Conservation (phyloP, 1,140 invertebrate species). For the Drusus annulatus region DNA sequence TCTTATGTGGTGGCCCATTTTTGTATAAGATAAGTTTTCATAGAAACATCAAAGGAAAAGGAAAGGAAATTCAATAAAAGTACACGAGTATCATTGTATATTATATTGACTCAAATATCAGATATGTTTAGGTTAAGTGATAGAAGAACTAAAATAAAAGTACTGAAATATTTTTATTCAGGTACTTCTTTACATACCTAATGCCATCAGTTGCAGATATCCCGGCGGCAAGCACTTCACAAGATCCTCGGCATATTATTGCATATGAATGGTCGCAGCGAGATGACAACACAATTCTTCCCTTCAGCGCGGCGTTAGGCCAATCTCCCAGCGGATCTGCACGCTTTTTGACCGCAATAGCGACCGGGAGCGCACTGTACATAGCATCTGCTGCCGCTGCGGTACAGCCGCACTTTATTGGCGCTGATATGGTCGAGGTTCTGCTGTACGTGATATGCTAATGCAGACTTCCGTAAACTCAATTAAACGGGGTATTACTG, state of each 20-base stretch:
- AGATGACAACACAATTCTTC: constrained; percentile 41
- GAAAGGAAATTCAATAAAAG: too few relatives aligned
- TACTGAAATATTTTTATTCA: too few relatives aligned
- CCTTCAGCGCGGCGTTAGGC: neutral
- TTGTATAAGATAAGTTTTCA: too few relatives aligned
- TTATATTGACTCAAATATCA: too few relatives aligned
- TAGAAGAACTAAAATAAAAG: too few relatives aligned
- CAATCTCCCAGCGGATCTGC: constrained; percentile 23
- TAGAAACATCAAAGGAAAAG: too few relatives aligned
- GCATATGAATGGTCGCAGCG: neutral
- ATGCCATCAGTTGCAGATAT: too few relatives aligned
- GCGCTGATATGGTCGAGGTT: constrained; percentile 8
- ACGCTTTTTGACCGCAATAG: neutral
- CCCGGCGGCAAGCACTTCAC: neutral
- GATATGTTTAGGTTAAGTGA: too few relatives aligned
- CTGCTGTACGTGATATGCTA: constrained; percentile 34
- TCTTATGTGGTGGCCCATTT: too few relatives aligned
- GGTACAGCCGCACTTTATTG: constrained; percentile 15
- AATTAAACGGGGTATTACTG: constrained; percentile 11
- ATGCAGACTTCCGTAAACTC: constrained; percentile 34
- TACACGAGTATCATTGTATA: too few relatives aligned
- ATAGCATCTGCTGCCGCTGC: neutral
- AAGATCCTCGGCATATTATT: neutral
- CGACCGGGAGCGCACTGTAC: neutral
- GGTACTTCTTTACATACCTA: too few relatives aligned